Evolutionary conservation across 2,797 vertebrate species (phyloP), one percentile per base, ranked within the genome.

Genomic region (Eospalax fontanierii): DNA sequence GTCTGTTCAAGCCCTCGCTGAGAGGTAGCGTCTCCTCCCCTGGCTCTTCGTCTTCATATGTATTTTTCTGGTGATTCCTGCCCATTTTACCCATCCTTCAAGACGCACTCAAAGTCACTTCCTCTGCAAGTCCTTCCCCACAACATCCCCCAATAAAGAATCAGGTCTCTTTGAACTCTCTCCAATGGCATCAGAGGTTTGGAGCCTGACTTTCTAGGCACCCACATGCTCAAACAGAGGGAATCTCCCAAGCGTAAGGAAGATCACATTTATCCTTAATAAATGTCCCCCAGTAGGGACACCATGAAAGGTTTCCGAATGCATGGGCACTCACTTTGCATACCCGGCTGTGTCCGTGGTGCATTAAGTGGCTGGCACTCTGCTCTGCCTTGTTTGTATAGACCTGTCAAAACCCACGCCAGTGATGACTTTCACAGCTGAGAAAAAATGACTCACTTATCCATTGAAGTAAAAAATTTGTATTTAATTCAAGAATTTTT

Each of bases 401-500:
- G 57, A 18, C 38, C 22, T 78, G 46, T 3, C 7, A 57, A 63
- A 94, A 90, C 40, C 38, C 18, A 6, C 35, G 89, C 46, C 65
- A 19, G 15, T 89, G 24, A 93, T 30, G 28, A 65, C 21, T 87
- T 75, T 85, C 30, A 46, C 38, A 74, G 26, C 19, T 73, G 93
- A 22, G n/a, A 82, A 26, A 78, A 70, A 86, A 40, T 46, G 74
- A 54, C 2, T 63, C 28, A 22, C 18, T 89, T 78, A 78, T 30
- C 33, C 79, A 87, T 2, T 71, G n/a, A n/a, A 71, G 57, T 6
- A 6, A 82, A 86, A 74, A 59, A 54, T 86, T 90, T 85, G 40
- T 86, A 79, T 90, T 86, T 91, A 88, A 88, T 40, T 68, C 50
- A 81, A 80, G 22, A 89, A 76, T 54, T 63, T 26, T 75, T 92